Percentiles rank a stretch among this genome's conserved stretches.
Conservation (phyloP, 2,113 vertebrate species). For the Anser cygnoides region DNA sequence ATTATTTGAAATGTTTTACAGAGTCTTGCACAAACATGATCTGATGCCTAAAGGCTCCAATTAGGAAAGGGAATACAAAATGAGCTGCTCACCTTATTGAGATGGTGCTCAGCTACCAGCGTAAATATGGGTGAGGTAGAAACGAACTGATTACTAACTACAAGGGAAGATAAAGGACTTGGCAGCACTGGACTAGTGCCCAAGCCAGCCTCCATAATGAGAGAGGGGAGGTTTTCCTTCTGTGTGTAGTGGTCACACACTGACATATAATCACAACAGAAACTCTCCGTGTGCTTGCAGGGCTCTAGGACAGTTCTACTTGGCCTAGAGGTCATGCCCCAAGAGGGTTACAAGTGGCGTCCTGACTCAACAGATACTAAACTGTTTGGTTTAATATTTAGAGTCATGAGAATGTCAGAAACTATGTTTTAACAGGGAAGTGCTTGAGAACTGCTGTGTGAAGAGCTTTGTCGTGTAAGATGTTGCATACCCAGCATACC, state of each 20-base stretch:
- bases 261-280: conserved; percentile 45
- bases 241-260: conserved; percentile 47
- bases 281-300: neutral
- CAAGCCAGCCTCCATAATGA: conserved; percentile 40
- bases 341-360: neutral
- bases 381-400: conserved; percentile 40
- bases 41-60: conserved; percentile 8
- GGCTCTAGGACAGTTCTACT: conserved; percentile 5
- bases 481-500: conserved; percentile 50
- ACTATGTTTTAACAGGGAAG: conserved; percentile 38
- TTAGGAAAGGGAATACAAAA: conserved; percentile 50
- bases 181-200: conserved; percentile 20
- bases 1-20: conserved; percentile 9
- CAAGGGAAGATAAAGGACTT: conserved; percentile 62
- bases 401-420: conserved; percentile 47
- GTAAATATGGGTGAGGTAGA: conserved; percentile 58
- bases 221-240: conserved; percentile 29
- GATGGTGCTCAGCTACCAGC: conserved; percentile 34
- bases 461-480: conserved; percentile 5
- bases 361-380: conserved; percentile 65
- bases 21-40: conserved; percentile 36
- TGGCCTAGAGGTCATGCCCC: conserved; percentile 42
- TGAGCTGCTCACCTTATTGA: conserved; percentile 20
- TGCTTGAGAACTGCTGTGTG: conserved; percentile 22
- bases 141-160: conserved; percentile 38